Conservation (phyloP, 2,113 vertebrate genomes). For the Cairina moschata region DNA sequence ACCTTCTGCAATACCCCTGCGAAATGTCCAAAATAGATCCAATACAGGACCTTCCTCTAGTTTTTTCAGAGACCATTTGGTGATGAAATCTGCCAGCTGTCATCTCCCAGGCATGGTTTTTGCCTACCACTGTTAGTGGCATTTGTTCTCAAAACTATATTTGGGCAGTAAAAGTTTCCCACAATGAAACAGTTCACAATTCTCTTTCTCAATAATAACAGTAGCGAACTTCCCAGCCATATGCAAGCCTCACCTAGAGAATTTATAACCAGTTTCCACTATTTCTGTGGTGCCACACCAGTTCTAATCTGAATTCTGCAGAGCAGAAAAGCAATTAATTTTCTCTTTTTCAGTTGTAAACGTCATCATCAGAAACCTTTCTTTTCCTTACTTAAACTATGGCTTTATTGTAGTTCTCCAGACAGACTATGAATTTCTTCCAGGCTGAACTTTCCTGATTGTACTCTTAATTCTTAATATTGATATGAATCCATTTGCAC, state of each 20-base stretch:
- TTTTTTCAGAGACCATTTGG: conserved; percentile 28
- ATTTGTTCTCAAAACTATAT: conserved; percentile 33
- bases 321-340: not conserved
- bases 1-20: not conserved
- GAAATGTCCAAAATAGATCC: conserved; percentile 38
- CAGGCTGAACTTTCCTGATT: not conserved
- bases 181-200: not conserved
- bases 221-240: not conserved
- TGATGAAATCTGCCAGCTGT: conserved; percentile 42
- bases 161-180: conserved; percentile 37
- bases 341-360: not conserved
- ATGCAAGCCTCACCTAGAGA: not conserved
- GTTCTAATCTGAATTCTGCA: not conserved
- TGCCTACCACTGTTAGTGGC: conserved; percentile 44
- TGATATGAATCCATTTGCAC: not conserved
- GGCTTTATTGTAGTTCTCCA: not conserved
- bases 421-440: not conserved
- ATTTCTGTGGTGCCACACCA: not conserved
- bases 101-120: not conserved
- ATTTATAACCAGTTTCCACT: not conserved
- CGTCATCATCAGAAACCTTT: not conserved
- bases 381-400: not conserved
- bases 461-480: conserved; percentile 36
- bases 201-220: not conserved
- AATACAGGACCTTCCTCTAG: not conserved